Evolutionary conservation across 2,113 vertebrate genomes (phyloP).

Genomic region (Ifrita kowaldi): DNA sequence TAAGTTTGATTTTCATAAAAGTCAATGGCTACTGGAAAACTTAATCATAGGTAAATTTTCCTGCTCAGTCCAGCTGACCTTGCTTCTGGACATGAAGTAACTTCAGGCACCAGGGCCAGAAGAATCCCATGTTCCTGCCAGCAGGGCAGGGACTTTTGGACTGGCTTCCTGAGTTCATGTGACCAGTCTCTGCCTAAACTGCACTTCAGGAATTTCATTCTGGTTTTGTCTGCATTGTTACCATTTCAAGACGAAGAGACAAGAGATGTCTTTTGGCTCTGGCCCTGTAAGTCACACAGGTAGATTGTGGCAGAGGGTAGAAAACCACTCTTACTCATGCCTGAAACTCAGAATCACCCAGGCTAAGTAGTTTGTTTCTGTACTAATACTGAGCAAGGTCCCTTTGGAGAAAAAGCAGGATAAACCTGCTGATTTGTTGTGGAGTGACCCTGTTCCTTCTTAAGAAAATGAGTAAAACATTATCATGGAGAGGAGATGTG

Average conservation of each 20-base stretch:
- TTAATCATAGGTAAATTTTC: neutral
- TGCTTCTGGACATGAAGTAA: neutral
- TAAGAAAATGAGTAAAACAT: neutral
- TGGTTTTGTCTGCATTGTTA: neutral
- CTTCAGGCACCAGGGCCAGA: neutral
- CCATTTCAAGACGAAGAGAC: neutral
- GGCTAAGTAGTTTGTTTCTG: neutral
- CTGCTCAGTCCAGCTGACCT: neutral
- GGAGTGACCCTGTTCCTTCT: neutral
- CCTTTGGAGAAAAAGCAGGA: neutral
- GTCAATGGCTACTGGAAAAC: neutral
- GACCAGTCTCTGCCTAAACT: neutral
- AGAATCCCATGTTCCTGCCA: neutral
- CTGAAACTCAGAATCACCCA: neutral
- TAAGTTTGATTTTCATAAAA: neutral
- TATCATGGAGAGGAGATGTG: neutral
- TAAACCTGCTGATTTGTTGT: neutral
- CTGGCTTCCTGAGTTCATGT: neutral
- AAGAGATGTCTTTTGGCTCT: neutral
- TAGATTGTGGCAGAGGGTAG: neutral
- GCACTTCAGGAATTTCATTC: neutral
- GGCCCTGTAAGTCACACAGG: neutral
- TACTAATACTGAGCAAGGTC: neutral
- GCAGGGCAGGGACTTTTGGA: neutral
- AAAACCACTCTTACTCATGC: neutral